phyloP scores from a whole-genome alignment of 1,140 invertebrate species.

The Zaprionus ghesquierei region DNA sequence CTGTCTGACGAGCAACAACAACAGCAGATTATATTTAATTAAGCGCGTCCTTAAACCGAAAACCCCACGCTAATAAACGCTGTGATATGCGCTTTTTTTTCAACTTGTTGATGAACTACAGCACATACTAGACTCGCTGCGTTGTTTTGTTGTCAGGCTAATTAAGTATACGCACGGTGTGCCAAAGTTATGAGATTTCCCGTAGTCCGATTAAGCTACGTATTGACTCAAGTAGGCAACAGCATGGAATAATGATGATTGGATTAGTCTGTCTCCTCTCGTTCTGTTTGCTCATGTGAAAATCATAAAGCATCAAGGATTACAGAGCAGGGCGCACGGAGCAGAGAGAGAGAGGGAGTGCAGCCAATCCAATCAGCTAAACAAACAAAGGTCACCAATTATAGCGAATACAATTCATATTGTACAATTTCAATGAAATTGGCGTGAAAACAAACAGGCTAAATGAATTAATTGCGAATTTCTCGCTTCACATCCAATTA shows the following conservation, averaged over 20 bases:
- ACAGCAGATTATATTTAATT: constrained; percentile 30
- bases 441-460: background rate
- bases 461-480: background rate
- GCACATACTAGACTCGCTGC: background rate
- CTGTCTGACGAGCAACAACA: constrained; percentile 28
- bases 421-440: background rate
- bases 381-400: constrained; percentile 9
- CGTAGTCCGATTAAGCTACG: background rate
- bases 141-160: constrained; percentile 49
- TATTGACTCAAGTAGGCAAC: background rate
- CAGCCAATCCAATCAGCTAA: constrained; percentile 23
- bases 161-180: constrained; percentile 65
- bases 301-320: background rate
- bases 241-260: constrained; percentile 13
- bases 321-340: too few species aligned
- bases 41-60: background rate
- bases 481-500: background rate
- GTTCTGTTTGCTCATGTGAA: background rate
- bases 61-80: background rate
- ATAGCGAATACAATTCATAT: background rate
- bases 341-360: too few species aligned
- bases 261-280: constrained; percentile 7
- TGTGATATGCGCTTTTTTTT: background rate
- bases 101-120: constrained; percentile 26
- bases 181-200: background rate